Percentiles rank a stretch among this genome's conserved stretches.
Evolutionary conservation across 2,797 vertebrate species (phyloP).

Genomic region (Sorex maritimensis): DNA sequence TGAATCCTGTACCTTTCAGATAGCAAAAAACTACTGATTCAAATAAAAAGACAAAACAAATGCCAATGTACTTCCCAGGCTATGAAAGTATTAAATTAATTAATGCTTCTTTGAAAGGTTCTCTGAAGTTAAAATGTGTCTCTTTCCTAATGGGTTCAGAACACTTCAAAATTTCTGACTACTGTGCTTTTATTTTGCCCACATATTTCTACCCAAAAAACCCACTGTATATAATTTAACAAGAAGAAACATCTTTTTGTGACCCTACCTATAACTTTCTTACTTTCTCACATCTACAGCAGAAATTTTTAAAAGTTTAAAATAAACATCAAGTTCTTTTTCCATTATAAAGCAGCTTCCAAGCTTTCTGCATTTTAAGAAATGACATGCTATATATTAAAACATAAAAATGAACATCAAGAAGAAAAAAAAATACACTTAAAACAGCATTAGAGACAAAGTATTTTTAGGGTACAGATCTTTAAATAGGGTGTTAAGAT

Average conservation of each 20-base stretch:
- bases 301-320: conserved; percentile 57
- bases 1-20: conserved; percentile 54
- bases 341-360: conserved; percentile 68
- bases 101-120: conserved; percentile 12
- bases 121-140: conserved; percentile 55
- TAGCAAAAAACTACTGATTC: conserved; percentile 38
- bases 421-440: conserved; percentile 60
- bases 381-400: conserved; percentile 42
- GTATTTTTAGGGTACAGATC: background rate
- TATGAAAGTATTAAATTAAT: conserved; percentile 52
- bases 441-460: conserved; percentile 39
- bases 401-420: conserved; percentile 34
- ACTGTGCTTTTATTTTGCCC: conserved; percentile 39
- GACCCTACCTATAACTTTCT: conserved; percentile 63
- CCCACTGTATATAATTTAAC: background rate
- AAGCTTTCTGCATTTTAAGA: conserved; percentile 69
- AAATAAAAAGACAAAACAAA: conserved; percentile 68
- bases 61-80: conserved; percentile 1
- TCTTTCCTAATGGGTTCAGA: conserved; percentile 27
- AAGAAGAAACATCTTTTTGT: conserved; percentile 47
- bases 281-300: conserved; percentile 65
- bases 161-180: conserved; percentile 63
- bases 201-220: conserved; percentile 44
- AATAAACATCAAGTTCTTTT: conserved; percentile 68
- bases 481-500: conserved; percentile 34